Base-by-base conservation (phyloP, 1,140 invertebrate genomes). In the Rhagoletis zephyria region DNA sequence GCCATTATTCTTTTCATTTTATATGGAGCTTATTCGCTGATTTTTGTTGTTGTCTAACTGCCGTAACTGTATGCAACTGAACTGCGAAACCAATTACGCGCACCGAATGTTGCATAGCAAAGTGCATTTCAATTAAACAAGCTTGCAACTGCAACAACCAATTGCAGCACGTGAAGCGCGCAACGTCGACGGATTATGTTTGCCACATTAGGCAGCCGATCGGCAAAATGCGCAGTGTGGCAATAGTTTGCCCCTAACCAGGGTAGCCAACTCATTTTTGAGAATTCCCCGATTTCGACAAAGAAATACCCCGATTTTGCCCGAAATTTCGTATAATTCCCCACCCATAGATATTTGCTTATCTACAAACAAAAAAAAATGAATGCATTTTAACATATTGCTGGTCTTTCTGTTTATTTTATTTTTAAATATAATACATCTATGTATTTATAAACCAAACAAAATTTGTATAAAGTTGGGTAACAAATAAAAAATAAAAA, bases 71-170 rank as follows among this genome's bases (percentile, higher is more conserved):
- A 48, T 74, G 42, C 10, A 42, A 42, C 19, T 40, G 30, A 30
- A 30, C 30, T 30, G n/a, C 30, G 19, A 81, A 81, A 81, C 48
- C 51, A 81, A 56, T 81, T 81, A 81, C 48, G 74, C 7, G n/a
- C n/a, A 81, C 42, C n/a, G 74, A 59, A 30, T 2, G 48, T 7
- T 19, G 16, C n/a, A 56, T 56, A 16, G 70, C 74, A 81, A 51
- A 59, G 19, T 59, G 74, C 48, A 81, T 81, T 81, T 81, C 48
- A 30, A 81, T 51, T 56, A 51, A 77, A 77, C 70, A 48, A 19
- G 40, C 70, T 12, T 77, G 16, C 16, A 16, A 74, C 30, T 3
- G 45, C 3, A 16, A 16, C 16, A 5, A 77, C 6, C 5, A 48
- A 77, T 30, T 30, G 30, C 30, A 30, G 30, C 30, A 56, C 14